Base-by-base conservation (phyloP, 2,797 vertebrate species). In the Rhincodon typus region DNA sequence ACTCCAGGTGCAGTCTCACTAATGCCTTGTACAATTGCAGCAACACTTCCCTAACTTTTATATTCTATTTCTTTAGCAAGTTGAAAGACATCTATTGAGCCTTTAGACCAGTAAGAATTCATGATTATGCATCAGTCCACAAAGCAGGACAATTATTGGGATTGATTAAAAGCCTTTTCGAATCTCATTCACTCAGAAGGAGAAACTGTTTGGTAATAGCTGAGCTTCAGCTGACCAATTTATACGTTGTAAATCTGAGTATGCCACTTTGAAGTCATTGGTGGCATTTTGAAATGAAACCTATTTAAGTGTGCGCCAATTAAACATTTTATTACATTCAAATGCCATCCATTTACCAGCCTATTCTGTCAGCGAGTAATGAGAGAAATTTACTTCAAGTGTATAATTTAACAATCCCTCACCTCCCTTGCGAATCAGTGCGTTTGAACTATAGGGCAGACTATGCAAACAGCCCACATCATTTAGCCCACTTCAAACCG, bases 261-360 rank as follows among this genome's bases (percentile, higher is more conserved):
- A 66, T 17, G 30, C 62, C 30, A 27, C 13, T 46, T 30, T 94
- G 69, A 94, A 50, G 66, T 50, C 69, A 74, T 67, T 67, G 57
- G 88, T 66, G 88, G 88, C 88, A 67, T 62, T 38, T 91, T 67
- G n/a, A 67, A 91, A 91, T 30, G 10, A 91, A 66, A 91, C 34
- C 88, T 67, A 91, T 67, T 91, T 91, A 66, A 91, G n/a, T 91
- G 62, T 66, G 88, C 66, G 10, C 57, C 88, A 57, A 91, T 91
- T 66, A 66, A 91, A 67, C 88, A 67, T 91, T 66, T 91, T 66
- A 91, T 66, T 67, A 27, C 57, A 38, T 66, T 91, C 57, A 91
- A 91, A 67, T 38, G 62, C 88, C 88, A 91, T 91, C 88, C 88
- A 91, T 91, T 91, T 91, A 91, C 30, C 62, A 91, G 66, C 88